Base-by-base conservation (phyloP, 23 tunicate species). In the Ciona savignyi region DNA sequence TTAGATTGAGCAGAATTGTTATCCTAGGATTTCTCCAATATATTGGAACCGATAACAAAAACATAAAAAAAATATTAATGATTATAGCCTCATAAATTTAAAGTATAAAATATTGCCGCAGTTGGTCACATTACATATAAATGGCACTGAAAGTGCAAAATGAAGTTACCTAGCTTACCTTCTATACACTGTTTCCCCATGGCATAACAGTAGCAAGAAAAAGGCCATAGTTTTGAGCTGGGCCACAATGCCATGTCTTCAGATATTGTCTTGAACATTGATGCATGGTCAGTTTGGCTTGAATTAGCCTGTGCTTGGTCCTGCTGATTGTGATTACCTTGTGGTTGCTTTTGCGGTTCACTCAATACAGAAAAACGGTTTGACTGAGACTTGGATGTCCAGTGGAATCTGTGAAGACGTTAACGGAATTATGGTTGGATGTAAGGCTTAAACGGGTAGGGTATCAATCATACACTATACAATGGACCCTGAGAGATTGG, bases 241-340 rank as follows among this genome's bases (percentile, higher is more conserved):
- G 70, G 64, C 96, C 96, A 89, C 30, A 56, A 2, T 33, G 68
- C 68, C 63, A 89, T 79, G 70, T 89, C 96, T 23, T 70, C 70
- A 42, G 78, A 74, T 28, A 89, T 70, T 2, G 85, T 63, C 0
- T 34, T 19, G 35, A 89, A 64, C 6, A 89, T 70, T 22, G 69
- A 63, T 0, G 78, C 83, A 63, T 72, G 72, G 1, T 89, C 74
- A 23, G 83, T 30, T 21, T 64, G 63, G 3, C 33, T 49, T 23
- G 6, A 22, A 29, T 20, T n/a, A 48, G 42, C 63, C 11, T 49
- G 23, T 35, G 29, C 22, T 22, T 75, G 65, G 33, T 51, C 25
- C 24, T 62, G 56, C 1, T 15, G 35, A 1, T 76, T 31, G 3
- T 60, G 31, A 21, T 60, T 60, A 22, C 23, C 60, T 42, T 6